phyloP scores from a whole-genome alignment of 2,113 vertebrate genomes.

The Oncorhynchus nerka region DNA sequence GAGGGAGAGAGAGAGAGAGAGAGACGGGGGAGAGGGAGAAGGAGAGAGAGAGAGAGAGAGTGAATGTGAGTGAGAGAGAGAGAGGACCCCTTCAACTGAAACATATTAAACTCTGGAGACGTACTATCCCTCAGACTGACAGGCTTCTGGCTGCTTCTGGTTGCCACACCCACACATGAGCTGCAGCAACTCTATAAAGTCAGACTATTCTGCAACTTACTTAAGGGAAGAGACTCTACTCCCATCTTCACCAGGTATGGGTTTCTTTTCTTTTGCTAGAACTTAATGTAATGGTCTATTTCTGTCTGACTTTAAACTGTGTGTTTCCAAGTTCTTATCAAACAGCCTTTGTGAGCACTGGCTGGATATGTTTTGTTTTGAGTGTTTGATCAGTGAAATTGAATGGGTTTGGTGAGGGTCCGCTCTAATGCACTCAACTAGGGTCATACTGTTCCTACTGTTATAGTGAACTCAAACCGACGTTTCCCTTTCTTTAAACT shows the following conservation, averaged over 20 bases:
- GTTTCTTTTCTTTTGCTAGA: background rate
- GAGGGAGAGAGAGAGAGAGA: too few relatives aligned
- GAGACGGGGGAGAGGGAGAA: too few relatives aligned
- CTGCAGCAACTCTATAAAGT: constrained; percentile 59
- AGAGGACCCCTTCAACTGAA: constrained; percentile 60
- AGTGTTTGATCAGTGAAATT: too few relatives aligned
- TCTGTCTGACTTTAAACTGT: too few relatives aligned
- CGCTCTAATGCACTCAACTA: background rate
- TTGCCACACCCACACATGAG: constrained; percentile 40
- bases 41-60: too few relatives aligned
- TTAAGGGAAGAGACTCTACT: constrained; percentile 34
- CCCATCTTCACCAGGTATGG: too few relatives aligned
- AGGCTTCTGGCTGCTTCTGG: background rate
- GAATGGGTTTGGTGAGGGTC: too few relatives aligned
- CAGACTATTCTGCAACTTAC: constrained; percentile 35
- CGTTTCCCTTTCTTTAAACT: background rate
- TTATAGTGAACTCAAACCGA: background rate
- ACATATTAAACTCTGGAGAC: constrained; percentile 58
- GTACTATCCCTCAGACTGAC: constrained; percentile 45
- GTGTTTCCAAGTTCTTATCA: too few relatives aligned
- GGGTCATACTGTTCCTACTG: background rate
- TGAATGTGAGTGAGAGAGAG: background rate
- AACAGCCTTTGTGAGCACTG: too few relatives aligned
- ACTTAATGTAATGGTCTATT: too few relatives aligned
- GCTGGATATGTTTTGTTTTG: too few relatives aligned